Percentiles rank a stretch among this genome's conserved stretches.
Conservation (phyloP, 2,797 vertebrate species). For the Thalassophryne amazonica region DNA sequence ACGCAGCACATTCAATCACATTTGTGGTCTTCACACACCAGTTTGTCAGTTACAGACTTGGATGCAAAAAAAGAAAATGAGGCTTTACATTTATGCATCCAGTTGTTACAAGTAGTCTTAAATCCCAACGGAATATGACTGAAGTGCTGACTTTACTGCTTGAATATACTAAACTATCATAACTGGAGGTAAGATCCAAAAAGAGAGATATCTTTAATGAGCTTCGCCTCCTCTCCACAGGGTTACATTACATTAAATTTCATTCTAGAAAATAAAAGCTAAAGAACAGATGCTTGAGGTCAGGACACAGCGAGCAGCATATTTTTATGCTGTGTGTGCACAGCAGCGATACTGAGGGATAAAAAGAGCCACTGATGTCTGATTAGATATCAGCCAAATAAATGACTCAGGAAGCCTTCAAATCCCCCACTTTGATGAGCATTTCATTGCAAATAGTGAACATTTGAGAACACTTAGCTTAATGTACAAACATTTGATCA, state of each 20-base stretch:
- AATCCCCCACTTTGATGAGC: conserved; percentile 45
- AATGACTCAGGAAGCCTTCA: conserved; percentile 42
- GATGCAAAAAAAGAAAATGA: too few relatives aligned
- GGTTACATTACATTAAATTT: conserved; percentile 21
- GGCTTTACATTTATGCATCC: too few relatives aligned
- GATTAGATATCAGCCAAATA: conserved; percentile 66
- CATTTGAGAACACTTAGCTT: conserved; percentile 27
- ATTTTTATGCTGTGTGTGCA: conserved; percentile 68
- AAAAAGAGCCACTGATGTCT: conserved; percentile 50
- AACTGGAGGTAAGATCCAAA: conserved; percentile 27
- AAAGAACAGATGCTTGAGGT: conserved; percentile 52
- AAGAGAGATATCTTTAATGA: conserved; percentile 51
- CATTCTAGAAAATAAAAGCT: conserved; percentile 53
- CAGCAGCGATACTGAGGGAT: conserved; percentile 32
- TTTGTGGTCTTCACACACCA: too few relatives aligned
- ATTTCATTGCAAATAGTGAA: conserved; percentile 29
- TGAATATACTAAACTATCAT: too few relatives aligned
- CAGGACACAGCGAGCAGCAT: conserved; percentile 54
- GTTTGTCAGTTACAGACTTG: too few relatives aligned
- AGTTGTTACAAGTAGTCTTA: too few relatives aligned
- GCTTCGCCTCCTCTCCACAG: conserved; percentile 43
- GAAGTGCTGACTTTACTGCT: too few relatives aligned
- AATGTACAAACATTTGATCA: conserved; percentile 6
- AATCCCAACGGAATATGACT: too few relatives aligned
- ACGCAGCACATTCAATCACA: too few relatives aligned